Conservation (phyloP, 1,140 invertebrate species). For the Drosophila athabasca region DNA sequence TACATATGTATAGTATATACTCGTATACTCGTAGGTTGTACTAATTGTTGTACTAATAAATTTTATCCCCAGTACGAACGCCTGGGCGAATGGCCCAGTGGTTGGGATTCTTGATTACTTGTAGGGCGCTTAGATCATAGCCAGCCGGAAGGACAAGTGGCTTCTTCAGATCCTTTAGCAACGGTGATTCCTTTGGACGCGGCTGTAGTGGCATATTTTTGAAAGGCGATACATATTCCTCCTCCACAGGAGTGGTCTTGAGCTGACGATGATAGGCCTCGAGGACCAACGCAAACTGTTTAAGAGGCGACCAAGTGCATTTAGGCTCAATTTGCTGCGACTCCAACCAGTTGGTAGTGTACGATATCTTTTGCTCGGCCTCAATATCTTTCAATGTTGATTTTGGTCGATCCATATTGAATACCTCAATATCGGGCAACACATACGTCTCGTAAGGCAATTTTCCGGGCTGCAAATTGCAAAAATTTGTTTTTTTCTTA, state of each 20-base stretch:
- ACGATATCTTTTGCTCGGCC: constrained; percentile 33
- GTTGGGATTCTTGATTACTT: constrained; percentile 47
- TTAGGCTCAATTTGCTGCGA: no score
- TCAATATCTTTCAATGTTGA: neutral
- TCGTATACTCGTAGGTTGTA: neutral
- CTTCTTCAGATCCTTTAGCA: constrained; percentile 8
- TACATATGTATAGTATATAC: no score
- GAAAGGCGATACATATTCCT: constrained; percentile 51
- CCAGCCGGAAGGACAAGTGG: constrained; percentile 42
- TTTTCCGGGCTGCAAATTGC: no score
- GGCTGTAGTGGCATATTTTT: neutral
- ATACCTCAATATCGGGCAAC: constrained; percentile 12
- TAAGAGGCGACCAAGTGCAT: no score
- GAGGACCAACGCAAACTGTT: no score
- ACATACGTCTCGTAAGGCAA: no score
- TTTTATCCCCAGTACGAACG: constrained; percentile 20
- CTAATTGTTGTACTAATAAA: constrained; percentile 9
- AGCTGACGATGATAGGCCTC: neutral
- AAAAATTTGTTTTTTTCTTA: no score
- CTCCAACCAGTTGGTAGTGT: constrained; percentile 45
- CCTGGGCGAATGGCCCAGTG: constrained; percentile 47
- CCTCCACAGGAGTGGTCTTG: neutral
- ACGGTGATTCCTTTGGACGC: neutral
- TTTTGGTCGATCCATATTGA: constrained; percentile 17
- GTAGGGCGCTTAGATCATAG: constrained; percentile 40